These are phyloP conservation scores for Eufriesea mexicana DNA, from an alignment of 1,140 invertebrate species.

Conservation along the genomic window DNA sequence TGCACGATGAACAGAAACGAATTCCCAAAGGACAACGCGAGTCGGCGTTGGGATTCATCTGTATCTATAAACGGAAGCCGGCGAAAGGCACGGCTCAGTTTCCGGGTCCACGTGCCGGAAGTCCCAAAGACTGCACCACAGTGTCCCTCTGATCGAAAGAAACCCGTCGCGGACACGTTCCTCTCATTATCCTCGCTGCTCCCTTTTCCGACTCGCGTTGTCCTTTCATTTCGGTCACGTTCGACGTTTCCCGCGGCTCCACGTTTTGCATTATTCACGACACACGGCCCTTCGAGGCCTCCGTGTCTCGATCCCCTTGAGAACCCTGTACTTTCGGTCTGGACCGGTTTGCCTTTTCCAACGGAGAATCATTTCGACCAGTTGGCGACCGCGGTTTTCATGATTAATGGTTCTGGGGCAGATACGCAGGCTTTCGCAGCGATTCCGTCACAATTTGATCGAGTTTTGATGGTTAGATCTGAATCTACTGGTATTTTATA, in stretches of 20 bases:
- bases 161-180: constrained; percentile 48
- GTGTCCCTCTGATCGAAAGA: constrained; percentile 41
- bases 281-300: constrained; percentile 30
- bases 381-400: background rate
- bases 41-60: too few species aligned
- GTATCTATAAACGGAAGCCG: background rate
- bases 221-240: constrained; percentile 69
- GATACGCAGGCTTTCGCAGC: background rate
- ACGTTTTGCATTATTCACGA: constrained; percentile 60
- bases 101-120: constrained; percentile 50
- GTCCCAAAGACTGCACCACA: constrained; percentile 21
- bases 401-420: background rate
- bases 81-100: constrained; percentile 26
- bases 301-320: constrained; percentile 17
- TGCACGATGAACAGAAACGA: too few species aligned
- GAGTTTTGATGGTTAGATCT: too few species aligned
- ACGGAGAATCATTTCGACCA: background rate
- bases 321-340: constrained; percentile 18
- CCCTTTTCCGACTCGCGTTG: constrained; percentile 20
- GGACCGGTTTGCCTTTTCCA: constrained; percentile 36
- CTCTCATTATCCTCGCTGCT: constrained; percentile 36
- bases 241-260: constrained; percentile 54
- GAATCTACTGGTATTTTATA: too few species aligned
- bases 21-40: background rate
- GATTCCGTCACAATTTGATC: too few species aligned